phyloP scores from a whole-genome alignment of 1,140 invertebrate genomes.

The Euura saliciscinereae region DNA sequence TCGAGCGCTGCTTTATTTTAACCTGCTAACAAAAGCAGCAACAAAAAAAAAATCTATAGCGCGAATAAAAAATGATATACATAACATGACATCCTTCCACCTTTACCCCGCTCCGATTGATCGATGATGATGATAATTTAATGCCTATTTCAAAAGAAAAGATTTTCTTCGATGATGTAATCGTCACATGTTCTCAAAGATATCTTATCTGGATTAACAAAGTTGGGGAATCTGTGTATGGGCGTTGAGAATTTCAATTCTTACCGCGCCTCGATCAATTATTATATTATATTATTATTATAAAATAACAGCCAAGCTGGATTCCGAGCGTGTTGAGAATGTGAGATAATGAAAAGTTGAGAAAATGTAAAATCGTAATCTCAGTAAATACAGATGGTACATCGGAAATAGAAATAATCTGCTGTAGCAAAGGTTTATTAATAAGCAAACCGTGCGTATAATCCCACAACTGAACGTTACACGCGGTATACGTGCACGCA shows the following conservation, averaged over 20 bases:
- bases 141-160: not conserved
- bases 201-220: slow-evolving; percentile 7
- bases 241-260: not conserved
- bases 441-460: not conserved
- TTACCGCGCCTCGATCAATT: too few relatives aligned
- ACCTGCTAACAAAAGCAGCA: not conserved
- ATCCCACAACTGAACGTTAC: not conserved
- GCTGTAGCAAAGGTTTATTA: not conserved
- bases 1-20: not conserved
- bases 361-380: not conserved
- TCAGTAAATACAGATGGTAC: not conserved
- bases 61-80: too few relatives aligned
- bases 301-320: too few relatives aligned
- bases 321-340: too few relatives aligned
- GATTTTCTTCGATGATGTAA: slow-evolving; percentile 9
- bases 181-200: slow-evolving; percentile 6
- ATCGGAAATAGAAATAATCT: not conserved
- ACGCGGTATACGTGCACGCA: too few relatives aligned
- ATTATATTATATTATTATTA: too few relatives aligned
- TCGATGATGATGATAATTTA: not conserved
- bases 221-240: too few relatives aligned
- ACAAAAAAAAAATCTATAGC: too few relatives aligned
- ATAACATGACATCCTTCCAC: too few relatives aligned
- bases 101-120: too few relatives aligned
- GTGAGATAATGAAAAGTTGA: not conserved